Percentiles rank a stretch among this genome's conserved stretches.
Conservation (phyloP, 2,113 vertebrate species). For the Genyomyrus donnyi region DNA sequence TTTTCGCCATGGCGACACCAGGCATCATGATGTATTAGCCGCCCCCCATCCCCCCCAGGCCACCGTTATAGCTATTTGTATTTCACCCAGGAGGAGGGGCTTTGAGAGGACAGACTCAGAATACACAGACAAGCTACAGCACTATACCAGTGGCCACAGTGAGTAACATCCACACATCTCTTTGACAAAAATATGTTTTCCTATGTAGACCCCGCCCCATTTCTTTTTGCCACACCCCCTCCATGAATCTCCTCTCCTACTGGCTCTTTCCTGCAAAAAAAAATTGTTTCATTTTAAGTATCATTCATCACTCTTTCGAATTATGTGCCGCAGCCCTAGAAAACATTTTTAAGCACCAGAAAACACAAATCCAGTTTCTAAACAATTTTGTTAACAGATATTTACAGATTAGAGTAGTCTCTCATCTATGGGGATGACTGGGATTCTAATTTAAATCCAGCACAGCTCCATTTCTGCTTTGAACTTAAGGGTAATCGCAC, state of each 20-base stretch:
- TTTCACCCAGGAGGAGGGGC: constrained; percentile 88
- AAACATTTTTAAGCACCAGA: constrained; percentile 43
- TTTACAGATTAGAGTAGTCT: constrained; percentile 5
- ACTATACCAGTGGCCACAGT: constrained; percentile 99
- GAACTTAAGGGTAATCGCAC: constrained; percentile 34
- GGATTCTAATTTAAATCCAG: constrained; percentile 18
- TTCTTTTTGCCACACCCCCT: not conserved
- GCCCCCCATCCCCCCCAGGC: constrained; percentile 24
- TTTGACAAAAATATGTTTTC: not conserved
- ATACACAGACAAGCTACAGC: constrained; percentile 98
- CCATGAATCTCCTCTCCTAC: constrained; percentile 13
- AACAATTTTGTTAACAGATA: constrained; percentile 20
- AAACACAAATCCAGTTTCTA: constrained; percentile 28
- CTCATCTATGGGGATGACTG: constrained; percentile 10
- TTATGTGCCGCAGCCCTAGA: constrained; percentile 39
- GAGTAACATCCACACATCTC: constrained; percentile 56
- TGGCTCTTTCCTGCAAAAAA: constrained; percentile 14
- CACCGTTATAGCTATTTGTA: constrained; percentile 65
- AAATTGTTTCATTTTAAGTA: not conserved
- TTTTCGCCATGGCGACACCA: not conserved
- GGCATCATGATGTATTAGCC: not conserved
- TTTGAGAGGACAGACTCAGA: constrained; percentile 93
- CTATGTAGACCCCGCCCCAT: not conserved
- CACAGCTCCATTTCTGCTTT: constrained; percentile 3
- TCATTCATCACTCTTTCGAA: constrained; percentile 34